Percentiles rank a stretch among this genome's conserved stretches.
These are phyloP conservation scores for Temnothorax longispinosus DNA, from an alignment of 1,140 invertebrate species.

Conservation along the genomic window DNA sequence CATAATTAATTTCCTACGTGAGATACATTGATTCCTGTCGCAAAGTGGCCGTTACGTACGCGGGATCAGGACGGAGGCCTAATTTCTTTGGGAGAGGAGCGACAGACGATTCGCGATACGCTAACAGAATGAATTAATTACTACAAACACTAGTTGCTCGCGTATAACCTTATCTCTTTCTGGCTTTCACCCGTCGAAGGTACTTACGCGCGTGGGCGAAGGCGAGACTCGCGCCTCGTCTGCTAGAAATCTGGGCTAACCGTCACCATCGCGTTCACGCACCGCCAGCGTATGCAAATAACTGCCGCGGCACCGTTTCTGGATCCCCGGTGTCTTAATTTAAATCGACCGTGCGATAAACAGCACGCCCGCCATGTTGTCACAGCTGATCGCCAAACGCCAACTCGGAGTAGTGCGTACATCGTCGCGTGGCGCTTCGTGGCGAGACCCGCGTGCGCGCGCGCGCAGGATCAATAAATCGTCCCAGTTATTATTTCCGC, in stretches of 20 bases:
- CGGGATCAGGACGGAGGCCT: neutral
- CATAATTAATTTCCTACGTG: neutral
- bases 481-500: neutral
- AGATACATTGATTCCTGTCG: neutral
- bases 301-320: constrained; percentile 53
- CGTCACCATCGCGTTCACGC: constrained; percentile 39
- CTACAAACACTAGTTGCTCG: neutral
- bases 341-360: constrained; percentile 67
- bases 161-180: neutral
- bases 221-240: neutral
- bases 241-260: constrained; percentile 23
- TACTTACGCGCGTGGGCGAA: constrained; percentile 43
- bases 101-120: neutral
- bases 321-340: constrained; percentile 63
- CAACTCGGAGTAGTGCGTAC: constrained; percentile 35
- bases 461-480: constrained; percentile 64
- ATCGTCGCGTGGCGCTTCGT: constrained; percentile 31
- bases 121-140: neutral
- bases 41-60: neutral
- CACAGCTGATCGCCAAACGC: constrained; percentile 72
- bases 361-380: constrained; percentile 71
- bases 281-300: constrained; percentile 49
- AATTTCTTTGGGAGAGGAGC: neutral
- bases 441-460: neutral
- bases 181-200: no score